Percentiles rank a stretch among this genome's conserved stretches.
These are phyloP conservation scores for Lepeophtheirus salmonis DNA, from an alignment of 1,140 invertebrate genomes.

Conservation along the genomic window DNA sequence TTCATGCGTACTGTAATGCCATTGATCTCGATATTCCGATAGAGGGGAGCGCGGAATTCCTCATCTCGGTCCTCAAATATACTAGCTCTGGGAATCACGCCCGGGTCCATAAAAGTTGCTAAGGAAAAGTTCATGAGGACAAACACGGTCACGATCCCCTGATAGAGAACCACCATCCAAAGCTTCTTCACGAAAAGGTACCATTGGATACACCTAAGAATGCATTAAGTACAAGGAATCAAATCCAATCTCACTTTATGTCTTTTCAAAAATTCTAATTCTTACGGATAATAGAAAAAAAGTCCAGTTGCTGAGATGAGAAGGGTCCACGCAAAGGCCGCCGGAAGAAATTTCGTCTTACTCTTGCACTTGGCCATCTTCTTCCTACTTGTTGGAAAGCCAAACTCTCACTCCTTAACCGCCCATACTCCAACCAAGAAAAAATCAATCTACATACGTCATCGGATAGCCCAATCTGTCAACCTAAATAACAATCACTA, in stretches of 20 bases:
- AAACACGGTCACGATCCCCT: constrained; percentile 86
- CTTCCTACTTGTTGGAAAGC: too few relatives aligned
- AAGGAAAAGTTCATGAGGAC: constrained; percentile 93
- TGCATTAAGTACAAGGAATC: background rate
- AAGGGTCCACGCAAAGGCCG: constrained; percentile 84
- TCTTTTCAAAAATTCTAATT: constrained; percentile 27
- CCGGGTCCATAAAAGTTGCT: constrained; percentile 98
- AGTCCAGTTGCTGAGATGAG: constrained; percentile 41
- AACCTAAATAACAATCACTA: too few relatives aligned
- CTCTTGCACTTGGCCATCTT: constrained; percentile 45
- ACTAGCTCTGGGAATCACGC: constrained; percentile 50
- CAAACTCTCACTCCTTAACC: too few relatives aligned
- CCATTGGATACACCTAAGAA: constrained; percentile 9
- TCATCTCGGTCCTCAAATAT: constrained; percentile 91
- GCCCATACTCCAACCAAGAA: too few relatives aligned
- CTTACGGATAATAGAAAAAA: constrained; percentile 94
- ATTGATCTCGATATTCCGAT: constrained; percentile 95
- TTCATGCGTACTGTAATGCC: constrained; percentile 97
- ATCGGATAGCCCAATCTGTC: too few relatives aligned
- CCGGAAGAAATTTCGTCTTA: constrained; percentile 80
- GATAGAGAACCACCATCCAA: constrained; percentile 6
- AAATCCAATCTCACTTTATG: constrained; percentile 14
- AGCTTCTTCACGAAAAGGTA: constrained; percentile 9
- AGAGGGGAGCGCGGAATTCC: constrained; percentile 87
- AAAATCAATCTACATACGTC: too few relatives aligned